Conservation (phyloP, 1,140 invertebrate species). For the Pinna nobilis region DNA sequence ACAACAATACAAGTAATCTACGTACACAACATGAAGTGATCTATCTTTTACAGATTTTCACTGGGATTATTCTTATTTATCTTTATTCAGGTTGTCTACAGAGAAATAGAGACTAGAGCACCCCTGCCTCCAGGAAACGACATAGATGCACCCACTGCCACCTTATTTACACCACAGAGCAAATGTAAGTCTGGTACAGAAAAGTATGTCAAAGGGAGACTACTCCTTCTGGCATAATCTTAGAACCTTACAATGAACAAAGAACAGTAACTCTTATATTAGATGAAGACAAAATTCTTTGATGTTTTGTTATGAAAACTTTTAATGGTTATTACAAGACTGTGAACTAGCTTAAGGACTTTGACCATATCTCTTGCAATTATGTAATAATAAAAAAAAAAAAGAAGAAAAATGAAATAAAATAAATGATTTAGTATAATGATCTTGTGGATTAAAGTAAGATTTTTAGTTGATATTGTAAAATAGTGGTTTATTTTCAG, state of each 20-base stretch:
- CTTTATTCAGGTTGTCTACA: slow-evolving; percentile 57
- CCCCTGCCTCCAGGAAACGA: slow-evolving; percentile 48
- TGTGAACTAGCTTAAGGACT: too few species aligned
- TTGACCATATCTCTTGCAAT: too few species aligned
- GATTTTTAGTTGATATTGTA: too few species aligned
- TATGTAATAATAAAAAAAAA: too few species aligned
- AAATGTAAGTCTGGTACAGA: slow-evolving; percentile 54
- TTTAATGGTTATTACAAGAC: too few species aligned
- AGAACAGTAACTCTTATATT: too few species aligned
- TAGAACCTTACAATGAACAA: too few species aligned
- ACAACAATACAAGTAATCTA: too few species aligned
- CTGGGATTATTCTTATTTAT: background rate
- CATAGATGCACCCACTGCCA: slow-evolving; percentile 48
- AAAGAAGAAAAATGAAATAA: too few species aligned
- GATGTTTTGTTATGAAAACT: background rate
- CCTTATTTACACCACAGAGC: slow-evolving; percentile 62
- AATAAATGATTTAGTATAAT: too few species aligned
- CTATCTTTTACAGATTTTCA: background rate
- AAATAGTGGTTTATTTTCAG: background rate
- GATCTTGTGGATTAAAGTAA: too few species aligned
- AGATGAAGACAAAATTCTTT: background rate
- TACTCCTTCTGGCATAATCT: background rate
- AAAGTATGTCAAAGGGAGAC: background rate
- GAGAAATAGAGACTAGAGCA: slow-evolving; percentile 59
- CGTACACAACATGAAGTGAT: too few species aligned